Conservation (phyloP, 2,113 vertebrate species). For the Cepphus grylle region DNA sequence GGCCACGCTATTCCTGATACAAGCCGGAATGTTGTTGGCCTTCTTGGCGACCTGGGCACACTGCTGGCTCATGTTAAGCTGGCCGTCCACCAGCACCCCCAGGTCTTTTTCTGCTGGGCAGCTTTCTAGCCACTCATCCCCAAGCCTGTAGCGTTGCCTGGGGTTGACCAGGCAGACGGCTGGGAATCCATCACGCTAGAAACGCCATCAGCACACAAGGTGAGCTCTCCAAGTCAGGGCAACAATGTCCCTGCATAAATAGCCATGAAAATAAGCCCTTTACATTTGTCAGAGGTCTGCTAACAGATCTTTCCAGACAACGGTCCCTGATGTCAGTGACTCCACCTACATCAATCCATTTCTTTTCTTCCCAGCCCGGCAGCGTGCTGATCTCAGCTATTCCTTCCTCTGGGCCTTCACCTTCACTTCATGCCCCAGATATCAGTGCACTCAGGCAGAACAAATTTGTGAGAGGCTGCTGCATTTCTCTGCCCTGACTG, state of each 20-base stretch:
- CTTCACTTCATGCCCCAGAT: neutral
- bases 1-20: too few species aligned
- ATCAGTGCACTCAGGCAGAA: neutral
- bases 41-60: too few species aligned
- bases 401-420: neutral
- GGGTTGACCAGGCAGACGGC: neutral
- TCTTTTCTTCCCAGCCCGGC: neutral
- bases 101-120: too few species aligned
- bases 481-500: rapidly evolving
- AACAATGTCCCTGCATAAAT: neutral
- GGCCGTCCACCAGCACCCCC: too few species aligned
- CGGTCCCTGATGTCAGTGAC: neutral
- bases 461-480: neutral
- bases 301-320: neutral
- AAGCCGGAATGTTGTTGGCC: too few species aligned
- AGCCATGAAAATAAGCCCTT: neutral
- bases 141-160: too few species aligned
- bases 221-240: neutral
- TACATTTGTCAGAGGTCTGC: neutral
- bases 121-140: too few species aligned
- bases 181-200: neutral
- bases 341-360: neutral
- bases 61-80: too few species aligned
- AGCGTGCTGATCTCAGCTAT: neutral
- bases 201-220: neutral